Evolutionary conservation across 2,113 vertebrate species (phyloP).

Genomic region (Formicarius rufipectus): DNA sequence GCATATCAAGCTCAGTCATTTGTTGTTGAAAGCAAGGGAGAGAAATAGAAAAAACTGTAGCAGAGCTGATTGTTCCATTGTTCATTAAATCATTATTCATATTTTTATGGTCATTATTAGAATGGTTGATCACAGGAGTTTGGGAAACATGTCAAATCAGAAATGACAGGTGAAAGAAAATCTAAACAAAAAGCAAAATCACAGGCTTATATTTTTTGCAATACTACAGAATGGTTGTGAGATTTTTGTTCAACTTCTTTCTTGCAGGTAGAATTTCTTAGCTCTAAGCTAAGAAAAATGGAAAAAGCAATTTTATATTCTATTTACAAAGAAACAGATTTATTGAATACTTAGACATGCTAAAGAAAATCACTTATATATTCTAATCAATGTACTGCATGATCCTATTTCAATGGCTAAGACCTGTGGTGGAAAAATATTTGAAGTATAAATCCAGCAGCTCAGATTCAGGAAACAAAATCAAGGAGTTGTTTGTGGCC

Average conservation of each 20-base stretch:
- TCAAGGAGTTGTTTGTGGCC: background rate
- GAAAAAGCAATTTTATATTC: background rate
- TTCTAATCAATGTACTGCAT: background rate
- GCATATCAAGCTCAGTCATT: background rate
- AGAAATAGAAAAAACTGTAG: background rate
- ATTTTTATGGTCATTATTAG: conserved; percentile 5
- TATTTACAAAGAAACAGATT: background rate
- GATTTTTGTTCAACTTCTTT: background rate
- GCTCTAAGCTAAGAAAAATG: background rate
- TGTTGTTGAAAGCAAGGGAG: background rate
- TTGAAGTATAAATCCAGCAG: conserved; percentile 31
- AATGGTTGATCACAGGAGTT: background rate
- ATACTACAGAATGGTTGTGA: background rate
- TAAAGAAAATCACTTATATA: conserved; percentile 1
- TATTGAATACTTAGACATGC: background rate
- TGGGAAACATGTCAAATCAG: conserved; percentile 29
- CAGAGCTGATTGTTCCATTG: background rate
- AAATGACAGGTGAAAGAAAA: conserved; percentile 20
- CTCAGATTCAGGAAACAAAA: conserved; percentile 2
- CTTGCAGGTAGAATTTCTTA: background rate
- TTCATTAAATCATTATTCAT: background rate
- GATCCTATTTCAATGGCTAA: background rate
- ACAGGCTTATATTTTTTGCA: background rate
- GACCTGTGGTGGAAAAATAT: background rate
- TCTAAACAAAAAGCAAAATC: conserved; percentile 18